phyloP scores from a whole-genome alignment of 1,140 invertebrate species.

The Drosophila grimshawi region DNA sequence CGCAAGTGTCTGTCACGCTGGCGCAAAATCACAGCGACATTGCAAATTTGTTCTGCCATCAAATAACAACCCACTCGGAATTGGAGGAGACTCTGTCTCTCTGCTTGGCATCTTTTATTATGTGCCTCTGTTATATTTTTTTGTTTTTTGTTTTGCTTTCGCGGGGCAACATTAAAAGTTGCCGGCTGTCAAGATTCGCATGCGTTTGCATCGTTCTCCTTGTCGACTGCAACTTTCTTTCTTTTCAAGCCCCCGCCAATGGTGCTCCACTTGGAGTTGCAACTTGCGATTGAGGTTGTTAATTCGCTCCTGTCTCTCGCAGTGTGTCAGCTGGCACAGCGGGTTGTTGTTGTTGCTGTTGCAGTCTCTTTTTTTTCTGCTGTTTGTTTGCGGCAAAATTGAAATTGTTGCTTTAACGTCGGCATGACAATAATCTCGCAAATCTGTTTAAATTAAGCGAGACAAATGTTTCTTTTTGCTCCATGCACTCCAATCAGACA shows the following conservation, averaged over 20 bases:
- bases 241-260: constrained; percentile 28
- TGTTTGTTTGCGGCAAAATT: constrained; percentile 60
- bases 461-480: constrained; percentile 77
- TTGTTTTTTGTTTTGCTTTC: constrained; percentile 22
- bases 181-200: constrained; percentile 77
- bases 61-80: constrained; percentile 75
- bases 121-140: constrained; percentile 15
- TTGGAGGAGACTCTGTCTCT: constrained; percentile 22
- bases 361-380: background rate
- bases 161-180: constrained; percentile 75
- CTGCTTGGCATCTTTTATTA: constrained; percentile 28
- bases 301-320: constrained; percentile 46
- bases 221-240: constrained; percentile 50
- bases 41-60: constrained; percentile 80
- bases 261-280: constrained; percentile 10
- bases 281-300: constrained; percentile 46
- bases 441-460: constrained; percentile 83
- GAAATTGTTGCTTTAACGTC: constrained; percentile 79
- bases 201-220: constrained; percentile 61
- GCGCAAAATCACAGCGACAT: constrained; percentile 49
- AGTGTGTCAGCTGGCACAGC: constrained; percentile 63
- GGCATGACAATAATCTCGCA: constrained; percentile 82
- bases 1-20: constrained; percentile 59
- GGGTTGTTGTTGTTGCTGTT: constrained; percentile 27
- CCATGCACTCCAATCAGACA: constrained; percentile 57